Percentiles rank a stretch among this genome's conserved stretches.
These are phyloP conservation scores for Brachyptera putata DNA, from an alignment of 2,888 invertebrate genomes.

Conservation along the genomic window DNA sequence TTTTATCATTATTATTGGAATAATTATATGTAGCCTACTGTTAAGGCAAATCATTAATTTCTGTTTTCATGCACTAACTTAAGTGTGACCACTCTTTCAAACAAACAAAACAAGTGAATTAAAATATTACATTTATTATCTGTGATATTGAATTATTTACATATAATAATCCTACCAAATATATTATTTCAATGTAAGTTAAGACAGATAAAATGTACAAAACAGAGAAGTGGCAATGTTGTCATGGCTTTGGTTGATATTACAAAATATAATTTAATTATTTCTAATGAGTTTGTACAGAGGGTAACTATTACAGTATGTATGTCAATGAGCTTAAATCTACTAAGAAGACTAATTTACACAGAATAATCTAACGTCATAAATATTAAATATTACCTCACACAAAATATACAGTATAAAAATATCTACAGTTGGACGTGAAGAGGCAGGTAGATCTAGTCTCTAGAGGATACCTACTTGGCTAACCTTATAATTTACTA, in stretches of 20 bases:
- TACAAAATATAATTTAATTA: constrained; percentile 26
- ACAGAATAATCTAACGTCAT: no score
- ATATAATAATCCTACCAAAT: no score
- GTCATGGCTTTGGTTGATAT: constrained; percentile 31
- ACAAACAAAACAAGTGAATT: neutral
- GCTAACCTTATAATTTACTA: no score
- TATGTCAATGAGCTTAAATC: constrained; percentile 10
- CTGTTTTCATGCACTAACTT: no score
- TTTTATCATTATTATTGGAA: neutral
- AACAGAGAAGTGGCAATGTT: constrained; percentile 16
- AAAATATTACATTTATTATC: constrained; percentile 4
- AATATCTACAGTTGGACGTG: no score
- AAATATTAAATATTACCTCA: constrained; percentile 27
- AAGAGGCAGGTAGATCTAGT: no score
- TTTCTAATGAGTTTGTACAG: constrained; percentile 29
- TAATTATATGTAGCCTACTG: neutral
- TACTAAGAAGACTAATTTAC: constrained; percentile 15
- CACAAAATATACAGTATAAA: constrained; percentile 26
- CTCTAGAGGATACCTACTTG: no score
- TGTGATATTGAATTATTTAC: neutral
- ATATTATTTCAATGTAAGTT: no score
- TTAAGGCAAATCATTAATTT: neutral
- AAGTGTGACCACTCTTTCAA: no score
- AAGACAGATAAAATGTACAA: no score
- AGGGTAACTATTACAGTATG: constrained; percentile 31